A percentile compares a stretch with the other conserved stretches of the same genome.
Conservation (phyloP, 2,113 vertebrate species). For the Elgaria multicarinata region DNA sequence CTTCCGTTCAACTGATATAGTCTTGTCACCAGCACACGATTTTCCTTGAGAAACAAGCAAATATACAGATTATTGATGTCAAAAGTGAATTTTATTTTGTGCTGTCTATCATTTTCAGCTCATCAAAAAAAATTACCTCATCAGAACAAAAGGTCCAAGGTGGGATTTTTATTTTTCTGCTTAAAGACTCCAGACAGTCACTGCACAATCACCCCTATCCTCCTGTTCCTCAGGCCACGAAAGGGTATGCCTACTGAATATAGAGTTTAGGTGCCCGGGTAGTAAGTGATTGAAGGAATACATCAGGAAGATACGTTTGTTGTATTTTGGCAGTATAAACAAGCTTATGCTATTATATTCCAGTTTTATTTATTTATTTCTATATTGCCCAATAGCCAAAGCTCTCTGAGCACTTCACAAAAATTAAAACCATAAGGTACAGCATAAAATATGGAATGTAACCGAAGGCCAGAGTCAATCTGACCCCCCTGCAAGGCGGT, state of each 20-base stretch:
- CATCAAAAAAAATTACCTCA: background rate
- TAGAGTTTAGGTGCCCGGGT: background rate
- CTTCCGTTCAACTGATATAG: background rate
- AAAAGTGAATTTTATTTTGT: background rate
- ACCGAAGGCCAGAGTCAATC: no score
- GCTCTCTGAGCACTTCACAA: no score
- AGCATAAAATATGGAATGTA: no score
- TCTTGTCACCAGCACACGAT: background rate
- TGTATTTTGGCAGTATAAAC: background rate
- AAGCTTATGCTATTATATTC: background rate
- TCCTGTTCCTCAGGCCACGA: background rate
- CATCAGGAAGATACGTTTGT: background rate
- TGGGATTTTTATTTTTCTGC: background rate
- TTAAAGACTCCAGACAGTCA: background rate
- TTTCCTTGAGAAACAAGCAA: background rate
- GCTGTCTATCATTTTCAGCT: background rate
- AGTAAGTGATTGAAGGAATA: background rate
- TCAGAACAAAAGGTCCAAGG: background rate
- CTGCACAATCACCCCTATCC: background rate
- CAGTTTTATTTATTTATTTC: background rate
- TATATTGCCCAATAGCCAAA: no score
- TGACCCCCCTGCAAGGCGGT: no score
- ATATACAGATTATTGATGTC: background rate
- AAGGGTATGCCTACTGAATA: background rate
- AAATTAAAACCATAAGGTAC: no score